Percentiles rank a stretch among this genome's conserved stretches.
Evolutionary conservation across 2,888 invertebrate species (phyloP).

Genomic region (Loripinus fragilis): DNA sequence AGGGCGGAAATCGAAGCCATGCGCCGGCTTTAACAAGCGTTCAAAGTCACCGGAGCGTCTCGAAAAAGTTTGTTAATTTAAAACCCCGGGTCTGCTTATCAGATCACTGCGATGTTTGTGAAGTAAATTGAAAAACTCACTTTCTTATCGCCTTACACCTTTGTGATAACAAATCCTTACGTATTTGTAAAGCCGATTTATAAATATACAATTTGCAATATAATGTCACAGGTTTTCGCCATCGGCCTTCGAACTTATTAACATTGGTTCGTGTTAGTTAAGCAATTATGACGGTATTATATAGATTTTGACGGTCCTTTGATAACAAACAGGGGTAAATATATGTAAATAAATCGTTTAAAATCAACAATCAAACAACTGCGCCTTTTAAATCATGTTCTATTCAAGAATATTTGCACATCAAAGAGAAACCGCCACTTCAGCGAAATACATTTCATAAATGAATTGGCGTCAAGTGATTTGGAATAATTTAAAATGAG

Average conservation of each 20-base stretch:
- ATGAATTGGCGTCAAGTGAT: conserved; percentile 6
- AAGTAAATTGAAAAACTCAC: conserved; percentile 18
- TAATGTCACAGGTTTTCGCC: conserved; percentile 52
- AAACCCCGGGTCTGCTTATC: conserved; percentile 13
- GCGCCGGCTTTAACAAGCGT: conserved; percentile 1
- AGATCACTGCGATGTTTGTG: conserved; percentile 10
- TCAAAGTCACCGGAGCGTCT: conserved; percentile 2
- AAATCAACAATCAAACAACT: not conserved
- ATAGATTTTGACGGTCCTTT: conserved; percentile 46
- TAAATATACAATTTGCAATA: conserved; percentile 47
- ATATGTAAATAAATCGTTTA: conserved; percentile 48
- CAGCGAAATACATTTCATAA: conserved; percentile 6
- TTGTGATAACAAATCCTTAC: conserved; percentile 39
- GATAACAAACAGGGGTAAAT: conserved; percentile 39
- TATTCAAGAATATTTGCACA: conserved; percentile 5
- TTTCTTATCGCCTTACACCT: conserved; percentile 51
- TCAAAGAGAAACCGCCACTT: conserved; percentile 28
- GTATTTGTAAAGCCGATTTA: conserved; percentile 21
- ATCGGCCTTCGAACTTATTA: conserved; percentile 50
- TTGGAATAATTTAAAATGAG: conserved; percentile 5
- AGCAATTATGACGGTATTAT: conserved; percentile 50
- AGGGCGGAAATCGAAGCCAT: conserved; percentile 3
- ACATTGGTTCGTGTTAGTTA: conserved; percentile 43
- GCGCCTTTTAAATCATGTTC: conserved; percentile 9
- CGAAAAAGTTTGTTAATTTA: not conserved